Conservation (phyloP, 2,797 vertebrate species). For the Myoxocephalus aenaeus region DNA sequence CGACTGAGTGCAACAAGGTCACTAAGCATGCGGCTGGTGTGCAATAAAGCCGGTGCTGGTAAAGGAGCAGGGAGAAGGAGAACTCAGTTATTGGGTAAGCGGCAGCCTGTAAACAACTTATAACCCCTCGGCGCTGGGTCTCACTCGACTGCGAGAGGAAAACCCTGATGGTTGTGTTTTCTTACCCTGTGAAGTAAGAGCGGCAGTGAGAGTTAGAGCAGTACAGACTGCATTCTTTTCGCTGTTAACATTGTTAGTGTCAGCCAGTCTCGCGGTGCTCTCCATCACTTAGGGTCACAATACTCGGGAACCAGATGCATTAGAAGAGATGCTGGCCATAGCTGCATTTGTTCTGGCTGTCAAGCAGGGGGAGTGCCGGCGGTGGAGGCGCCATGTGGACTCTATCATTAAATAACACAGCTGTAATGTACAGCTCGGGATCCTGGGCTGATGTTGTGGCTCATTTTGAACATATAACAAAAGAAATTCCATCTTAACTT, state of each 20-base stretch:
- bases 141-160: slow-evolving; percentile 67
- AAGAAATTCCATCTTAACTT: not conserved
- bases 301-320: slow-evolving; percentile 73
- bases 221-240: slow-evolving; percentile 66
- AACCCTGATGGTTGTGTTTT: slow-evolving; percentile 66
- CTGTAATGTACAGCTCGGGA: slow-evolving; percentile 28
- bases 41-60: slow-evolving; percentile 67
- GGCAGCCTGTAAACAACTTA: slow-evolving; percentile 77
- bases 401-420: slow-evolving; percentile 39
- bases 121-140: slow-evolving; percentile 67
- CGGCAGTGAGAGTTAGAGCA: slow-evolving; percentile 65
- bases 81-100: slow-evolving; percentile 77
- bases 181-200: slow-evolving; percentile 56
- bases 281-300: slow-evolving; percentile 84
- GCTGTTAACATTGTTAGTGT: slow-evolving; percentile 83
- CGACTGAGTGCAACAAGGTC: slow-evolving; percentile 66
- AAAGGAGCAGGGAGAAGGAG: slow-evolving; percentile 51
- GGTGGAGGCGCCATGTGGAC: slow-evolving; percentile 15
- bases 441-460: slow-evolving; percentile 25
- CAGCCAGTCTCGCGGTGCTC: slow-evolving; percentile 72
- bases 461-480: slow-evolving; percentile 3
- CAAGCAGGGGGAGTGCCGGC: slow-evolving; percentile 10
- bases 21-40: slow-evolving; percentile 48
- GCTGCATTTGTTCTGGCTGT: slow-evolving; percentile 75
- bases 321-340: slow-evolving; percentile 63